Conservation (phyloP, 1,140 invertebrate genomes). For the Drosophila repleta region DNA sequence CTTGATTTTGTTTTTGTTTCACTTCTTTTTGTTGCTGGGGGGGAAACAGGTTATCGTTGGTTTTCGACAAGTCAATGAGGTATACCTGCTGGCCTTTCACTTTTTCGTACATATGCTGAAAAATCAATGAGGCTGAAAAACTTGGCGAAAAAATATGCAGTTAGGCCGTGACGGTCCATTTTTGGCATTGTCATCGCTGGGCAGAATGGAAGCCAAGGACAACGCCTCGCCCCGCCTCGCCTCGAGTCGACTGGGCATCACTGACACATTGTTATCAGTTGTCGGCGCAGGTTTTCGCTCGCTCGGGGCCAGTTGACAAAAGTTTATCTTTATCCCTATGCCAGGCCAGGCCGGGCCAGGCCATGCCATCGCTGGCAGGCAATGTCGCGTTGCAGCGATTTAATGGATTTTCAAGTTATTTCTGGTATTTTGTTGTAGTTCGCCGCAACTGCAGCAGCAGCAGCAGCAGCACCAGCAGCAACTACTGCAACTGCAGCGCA, state of each 20-base stretch:
- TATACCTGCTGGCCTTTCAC: conserved; percentile 57
- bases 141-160: conserved; percentile 10
- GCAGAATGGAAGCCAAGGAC: conserved; percentile 70
- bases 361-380: not conserved
- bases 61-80: conserved; percentile 41
- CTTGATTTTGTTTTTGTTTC: not conserved
- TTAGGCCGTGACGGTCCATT: conserved; percentile 29
- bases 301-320: conserved; percentile 54
- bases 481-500: conserved; percentile 22
- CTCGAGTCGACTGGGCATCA: conserved; percentile 29
- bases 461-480: too few species aligned
- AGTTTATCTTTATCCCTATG: conserved; percentile 73
- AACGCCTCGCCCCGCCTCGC: conserved; percentile 8
- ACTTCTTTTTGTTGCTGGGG: not conserved
- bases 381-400: conserved; percentile 42
- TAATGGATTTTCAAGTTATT: conserved; percentile 82
- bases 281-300: conserved; percentile 44
- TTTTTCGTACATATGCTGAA: conserved; percentile 49
- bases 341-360: not conserved
- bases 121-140: conserved; percentile 52
- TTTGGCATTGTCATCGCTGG: conserved; percentile 51
- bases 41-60: conserved; percentile 58
- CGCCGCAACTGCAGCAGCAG: conserved; percentile 47
- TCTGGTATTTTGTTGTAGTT: conserved; percentile 80
- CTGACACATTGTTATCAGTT: conserved; percentile 80